Percentiles rank a stretch among this genome's conserved stretches.
These are phyloP conservation scores for Drosophila suzukii DNA, from an alignment of 1,140 invertebrate species.

Conservation along the genomic window DNA sequence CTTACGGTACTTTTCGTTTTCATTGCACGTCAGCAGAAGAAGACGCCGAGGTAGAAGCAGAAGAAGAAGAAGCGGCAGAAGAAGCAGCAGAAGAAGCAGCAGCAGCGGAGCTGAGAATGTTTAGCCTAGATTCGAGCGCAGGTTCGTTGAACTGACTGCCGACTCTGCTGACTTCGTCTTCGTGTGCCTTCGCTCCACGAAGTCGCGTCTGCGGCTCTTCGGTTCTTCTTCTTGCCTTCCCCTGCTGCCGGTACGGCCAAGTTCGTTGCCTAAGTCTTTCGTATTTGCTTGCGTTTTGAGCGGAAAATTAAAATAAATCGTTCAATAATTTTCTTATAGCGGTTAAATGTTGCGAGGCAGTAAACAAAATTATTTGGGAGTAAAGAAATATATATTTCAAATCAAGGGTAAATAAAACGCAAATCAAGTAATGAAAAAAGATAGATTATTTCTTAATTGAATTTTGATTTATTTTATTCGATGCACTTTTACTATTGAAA, in stretches of 20 bases:
- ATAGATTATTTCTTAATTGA: too few species aligned
- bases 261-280: constrained; percentile 74
- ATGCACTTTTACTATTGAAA: too few species aligned
- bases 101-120: constrained; percentile 75
- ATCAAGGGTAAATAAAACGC: neutral
- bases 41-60: constrained; percentile 7
- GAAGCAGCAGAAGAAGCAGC: constrained; percentile 12
- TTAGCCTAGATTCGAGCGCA: constrained; percentile 84
- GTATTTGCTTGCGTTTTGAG: constrained; percentile 39
- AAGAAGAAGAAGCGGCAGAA: neutral
- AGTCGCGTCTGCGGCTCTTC: constrained; percentile 12
- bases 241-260: constrained; percentile 50
- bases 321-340: constrained; percentile 11
- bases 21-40: constrained; percentile 80
- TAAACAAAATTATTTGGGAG: neutral
- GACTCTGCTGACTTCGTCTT: constrained; percentile 24
- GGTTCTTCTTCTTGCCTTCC: constrained; percentile 23
- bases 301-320: constrained; percentile 18
- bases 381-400: neutral
- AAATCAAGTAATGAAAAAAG: too few species aligned
- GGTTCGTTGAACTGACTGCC: constrained; percentile 81
- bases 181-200: constrained; percentile 16
- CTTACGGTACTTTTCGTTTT: constrained; percentile 85
- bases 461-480: too few species aligned
- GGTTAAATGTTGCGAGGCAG: neutral